These are phyloP conservation scores for Ia io DNA, from an alignment of 2,113 vertebrate genomes.

Conservation along the genomic window DNA sequence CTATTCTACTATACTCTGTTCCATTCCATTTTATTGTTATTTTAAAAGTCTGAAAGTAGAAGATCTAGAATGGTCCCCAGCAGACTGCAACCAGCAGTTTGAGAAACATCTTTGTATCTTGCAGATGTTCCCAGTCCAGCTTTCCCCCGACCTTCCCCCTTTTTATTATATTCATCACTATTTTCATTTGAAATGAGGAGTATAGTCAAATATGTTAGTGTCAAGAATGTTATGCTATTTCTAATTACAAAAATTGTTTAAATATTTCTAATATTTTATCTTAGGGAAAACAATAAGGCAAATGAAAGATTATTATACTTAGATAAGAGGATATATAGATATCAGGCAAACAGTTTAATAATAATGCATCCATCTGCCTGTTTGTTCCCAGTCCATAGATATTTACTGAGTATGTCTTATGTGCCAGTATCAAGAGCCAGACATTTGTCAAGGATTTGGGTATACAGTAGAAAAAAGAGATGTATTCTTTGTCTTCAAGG, in stretches of 20 bases:
- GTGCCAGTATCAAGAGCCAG: not conserved
- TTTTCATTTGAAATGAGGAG: not conserved
- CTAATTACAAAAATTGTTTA: not conserved
- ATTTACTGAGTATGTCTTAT: not conserved
- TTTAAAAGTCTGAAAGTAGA: not conserved
- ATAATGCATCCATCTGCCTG: not conserved
- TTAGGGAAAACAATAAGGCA: not conserved
- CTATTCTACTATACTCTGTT: not conserved
- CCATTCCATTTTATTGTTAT: not conserved
- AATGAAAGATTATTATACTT: not conserved
- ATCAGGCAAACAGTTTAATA: not conserved
- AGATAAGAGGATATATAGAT: not conserved
- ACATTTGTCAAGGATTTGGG: not conserved
- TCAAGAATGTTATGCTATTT: not conserved
- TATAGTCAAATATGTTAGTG: not conserved
- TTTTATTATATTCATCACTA: not conserved
- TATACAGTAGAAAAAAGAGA: not conserved
- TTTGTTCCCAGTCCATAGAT: not conserved
- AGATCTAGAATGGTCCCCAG: not conserved
- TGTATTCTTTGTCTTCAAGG: not conserved
- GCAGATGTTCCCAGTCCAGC: not conserved
- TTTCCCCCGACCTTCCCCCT: too few species aligned
- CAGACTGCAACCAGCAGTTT: not conserved
- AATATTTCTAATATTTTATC: not conserved
- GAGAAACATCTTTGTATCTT: not conserved